Evolutionary conservation across 2,113 vertebrate genomes (phyloP).

Genomic region (Smithornis capensis): DNA sequence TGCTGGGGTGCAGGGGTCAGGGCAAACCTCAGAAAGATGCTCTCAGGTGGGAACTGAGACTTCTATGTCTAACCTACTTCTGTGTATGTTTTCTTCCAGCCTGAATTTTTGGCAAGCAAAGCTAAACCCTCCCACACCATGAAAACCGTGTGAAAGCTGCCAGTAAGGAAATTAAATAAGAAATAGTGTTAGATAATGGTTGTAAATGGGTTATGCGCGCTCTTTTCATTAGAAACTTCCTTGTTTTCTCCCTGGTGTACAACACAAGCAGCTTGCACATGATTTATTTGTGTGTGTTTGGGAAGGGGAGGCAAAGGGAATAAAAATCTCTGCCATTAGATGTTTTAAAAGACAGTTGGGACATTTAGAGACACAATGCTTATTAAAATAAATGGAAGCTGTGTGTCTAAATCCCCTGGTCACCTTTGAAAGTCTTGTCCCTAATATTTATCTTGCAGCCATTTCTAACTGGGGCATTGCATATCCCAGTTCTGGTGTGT

Average conservation of each 20-base stretch:
- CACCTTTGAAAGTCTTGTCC: background rate
- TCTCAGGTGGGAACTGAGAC: background rate
- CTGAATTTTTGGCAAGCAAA: background rate
- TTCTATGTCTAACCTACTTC: background rate
- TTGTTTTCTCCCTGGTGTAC: conserved; percentile 16
- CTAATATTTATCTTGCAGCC: background rate
- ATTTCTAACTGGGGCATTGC: background rate
- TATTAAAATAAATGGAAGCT: conserved; percentile 6
- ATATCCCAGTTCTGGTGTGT: background rate
- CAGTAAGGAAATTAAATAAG: conserved; percentile 5
- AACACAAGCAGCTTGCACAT: background rate
- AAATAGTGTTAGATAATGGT: conserved; percentile 16
- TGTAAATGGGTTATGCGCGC: background rate
- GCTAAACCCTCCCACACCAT: background rate
- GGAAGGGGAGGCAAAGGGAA: conserved; percentile 4
- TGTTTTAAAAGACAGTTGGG: conserved; percentile 6
- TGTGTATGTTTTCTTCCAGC: background rate
- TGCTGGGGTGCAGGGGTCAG: background rate
- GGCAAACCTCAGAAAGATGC: background rate
- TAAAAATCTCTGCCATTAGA: background rate
- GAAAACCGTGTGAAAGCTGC: background rate
- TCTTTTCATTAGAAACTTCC: conserved; percentile 38
- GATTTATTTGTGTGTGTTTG: conserved; percentile 23
- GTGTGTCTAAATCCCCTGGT: background rate
- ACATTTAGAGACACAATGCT: background rate